Conservation (phyloP, 2,113 vertebrate genomes). For the Pomatorhinus ruficollis region DNA sequence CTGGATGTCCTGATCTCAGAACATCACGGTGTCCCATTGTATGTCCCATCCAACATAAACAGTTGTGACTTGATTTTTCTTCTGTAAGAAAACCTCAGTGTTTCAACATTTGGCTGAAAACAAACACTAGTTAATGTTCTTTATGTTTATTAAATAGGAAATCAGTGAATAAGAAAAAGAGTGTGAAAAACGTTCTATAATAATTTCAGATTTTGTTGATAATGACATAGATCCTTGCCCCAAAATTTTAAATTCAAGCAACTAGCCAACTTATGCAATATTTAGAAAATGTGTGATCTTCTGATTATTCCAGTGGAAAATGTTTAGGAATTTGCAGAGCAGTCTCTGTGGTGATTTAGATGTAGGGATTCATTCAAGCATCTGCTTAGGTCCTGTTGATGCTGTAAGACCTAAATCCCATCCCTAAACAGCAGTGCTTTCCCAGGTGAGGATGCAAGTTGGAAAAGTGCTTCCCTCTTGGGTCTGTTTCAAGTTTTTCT, state of each 20-base stretch:
- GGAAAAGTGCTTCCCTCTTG: neutral
- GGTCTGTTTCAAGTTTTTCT: neutral
- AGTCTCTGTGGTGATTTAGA: constrained; percentile 3
- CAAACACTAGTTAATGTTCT: constrained; percentile 8
- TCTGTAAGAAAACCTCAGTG: neutral
- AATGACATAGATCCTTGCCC: constrained; percentile 23
- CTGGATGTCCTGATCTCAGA: neutral
- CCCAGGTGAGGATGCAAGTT: neutral
- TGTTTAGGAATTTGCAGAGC: neutral
- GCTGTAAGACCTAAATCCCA: neutral
- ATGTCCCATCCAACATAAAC: neutral
- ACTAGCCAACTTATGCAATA: constrained; percentile 19
- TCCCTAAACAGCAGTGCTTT: neutral
- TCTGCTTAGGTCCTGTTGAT: neutral
- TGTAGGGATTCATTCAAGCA: neutral
- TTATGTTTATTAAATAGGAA: constrained; percentile 44
- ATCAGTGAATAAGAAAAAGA: constrained; percentile 21
- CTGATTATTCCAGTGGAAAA: constrained; percentile 38
- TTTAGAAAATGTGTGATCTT: constrained; percentile 24
- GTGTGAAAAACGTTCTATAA: neutral
- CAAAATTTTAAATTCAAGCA: constrained; percentile 20
- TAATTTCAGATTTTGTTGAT: constrained; percentile 23
- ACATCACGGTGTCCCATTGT: neutral
- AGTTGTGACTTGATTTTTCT: neutral
- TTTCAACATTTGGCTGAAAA: constrained; percentile 31